Evolutionary conservation across 2,888 invertebrate species (phyloP).

Genomic region (Agrilus mali): DNA sequence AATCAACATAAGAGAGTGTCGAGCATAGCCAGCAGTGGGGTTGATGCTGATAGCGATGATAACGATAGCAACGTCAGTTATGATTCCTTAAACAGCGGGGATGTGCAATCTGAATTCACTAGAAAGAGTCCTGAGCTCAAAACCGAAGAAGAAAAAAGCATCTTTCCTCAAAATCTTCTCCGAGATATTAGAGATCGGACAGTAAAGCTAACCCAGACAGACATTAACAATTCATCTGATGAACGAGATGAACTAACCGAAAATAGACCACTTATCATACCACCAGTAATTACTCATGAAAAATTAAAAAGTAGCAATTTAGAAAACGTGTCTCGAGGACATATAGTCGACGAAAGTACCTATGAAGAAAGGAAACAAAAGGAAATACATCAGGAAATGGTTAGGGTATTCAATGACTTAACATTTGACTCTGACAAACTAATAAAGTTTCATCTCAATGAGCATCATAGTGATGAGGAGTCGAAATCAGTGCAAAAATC

Average conservation of each 20-base stretch:
- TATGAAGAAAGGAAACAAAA: conserved; percentile 50
- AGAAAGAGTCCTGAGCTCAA: conserved; percentile 13
- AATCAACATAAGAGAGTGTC: conserved; percentile 40
- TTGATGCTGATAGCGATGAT: conserved; percentile 56
- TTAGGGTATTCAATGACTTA: conserved; percentile 39
- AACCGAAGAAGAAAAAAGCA: conserved; percentile 31
- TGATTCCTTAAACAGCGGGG: conserved; percentile 67
- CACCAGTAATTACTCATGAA: conserved; percentile 9
- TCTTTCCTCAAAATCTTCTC: conserved; percentile 51
- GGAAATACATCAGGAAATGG: conserved; percentile 33
- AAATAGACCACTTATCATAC: not conserved
- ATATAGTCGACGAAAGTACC: conserved; percentile 49
- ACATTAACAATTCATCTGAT: not conserved
- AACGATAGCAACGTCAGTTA: conserved; percentile 65
- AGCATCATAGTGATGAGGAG: conserved; percentile 42
- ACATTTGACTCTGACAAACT: conserved; percentile 65
- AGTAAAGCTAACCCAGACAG: conserved; percentile 34
- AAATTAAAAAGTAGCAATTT: not conserved
- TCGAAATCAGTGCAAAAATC: conserved; percentile 31
- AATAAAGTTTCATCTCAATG: conserved; percentile 73
- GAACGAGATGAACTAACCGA: conserved; percentile 1
- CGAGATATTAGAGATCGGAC: conserved; percentile 58
- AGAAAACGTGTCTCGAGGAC: no score
- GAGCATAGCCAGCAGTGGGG: conserved; percentile 49
- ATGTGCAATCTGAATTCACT: conserved; percentile 31